Evolutionary conservation across 2,888 invertebrate species (phyloP).

Genomic region (Nomada hirtipes): DNA sequence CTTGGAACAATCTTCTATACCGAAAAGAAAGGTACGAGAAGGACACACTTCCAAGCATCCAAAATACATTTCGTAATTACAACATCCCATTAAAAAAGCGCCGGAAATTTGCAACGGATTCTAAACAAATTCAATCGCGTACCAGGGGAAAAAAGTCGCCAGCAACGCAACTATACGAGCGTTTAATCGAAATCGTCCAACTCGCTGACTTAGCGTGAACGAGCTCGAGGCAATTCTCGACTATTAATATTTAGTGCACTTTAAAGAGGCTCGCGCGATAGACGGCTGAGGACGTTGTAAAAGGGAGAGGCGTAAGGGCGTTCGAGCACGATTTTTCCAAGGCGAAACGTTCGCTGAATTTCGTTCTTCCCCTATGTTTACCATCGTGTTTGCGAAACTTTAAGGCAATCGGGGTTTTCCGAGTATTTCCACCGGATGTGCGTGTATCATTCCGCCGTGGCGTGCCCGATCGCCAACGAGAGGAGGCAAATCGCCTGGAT

Average conservation of each 20-base stretch:
- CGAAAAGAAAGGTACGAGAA: neutral
- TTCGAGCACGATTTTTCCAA: neutral
- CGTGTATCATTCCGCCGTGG: constrained; percentile 3
- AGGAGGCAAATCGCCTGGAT: constrained; percentile 17
- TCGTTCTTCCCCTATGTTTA: neutral
- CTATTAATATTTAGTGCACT: constrained; percentile 55
- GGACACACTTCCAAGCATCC: neutral
- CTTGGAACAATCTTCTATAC: no score
- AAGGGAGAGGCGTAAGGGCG: neutral
- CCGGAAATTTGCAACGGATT: neutral
- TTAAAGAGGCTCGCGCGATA: constrained; percentile 31
- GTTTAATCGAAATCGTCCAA: constrained; percentile 1
- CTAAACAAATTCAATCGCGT: neutral
- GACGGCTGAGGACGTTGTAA: neutral
- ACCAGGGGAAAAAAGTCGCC: neutral
- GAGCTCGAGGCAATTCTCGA: constrained; percentile 35
- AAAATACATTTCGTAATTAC: neutral
- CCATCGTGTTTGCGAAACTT: constrained; percentile 14
- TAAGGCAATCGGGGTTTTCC: constrained; percentile 30
- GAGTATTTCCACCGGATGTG: constrained; percentile 1
- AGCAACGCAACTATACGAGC: neutral
- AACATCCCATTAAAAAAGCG: no score
- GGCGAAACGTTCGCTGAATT: neutral
- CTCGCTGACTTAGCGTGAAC: constrained; percentile 20
- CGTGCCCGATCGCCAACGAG: neutral